Conservation (phyloP, 2,888 invertebrate species). For the Ceriagrion tenellum region DNA sequence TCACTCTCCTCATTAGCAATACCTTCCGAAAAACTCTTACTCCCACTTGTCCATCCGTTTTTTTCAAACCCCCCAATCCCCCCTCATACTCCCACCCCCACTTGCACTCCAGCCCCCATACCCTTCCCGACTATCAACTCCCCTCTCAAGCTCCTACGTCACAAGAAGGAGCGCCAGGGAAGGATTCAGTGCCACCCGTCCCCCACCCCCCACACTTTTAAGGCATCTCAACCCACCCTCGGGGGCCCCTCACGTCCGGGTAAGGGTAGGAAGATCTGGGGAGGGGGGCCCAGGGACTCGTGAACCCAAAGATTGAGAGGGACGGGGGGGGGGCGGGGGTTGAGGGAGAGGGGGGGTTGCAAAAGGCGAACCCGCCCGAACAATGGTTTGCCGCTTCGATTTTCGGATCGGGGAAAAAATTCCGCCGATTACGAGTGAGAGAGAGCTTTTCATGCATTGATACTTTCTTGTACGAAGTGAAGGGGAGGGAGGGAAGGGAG, state of each 20-base stretch:
- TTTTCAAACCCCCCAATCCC: background rate
- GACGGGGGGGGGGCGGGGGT: background rate
- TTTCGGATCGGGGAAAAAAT: slow-evolving; percentile 30
- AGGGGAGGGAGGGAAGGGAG: background rate
- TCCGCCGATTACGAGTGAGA: background rate
- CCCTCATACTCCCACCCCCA: background rate
- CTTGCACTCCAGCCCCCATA: too few species aligned
- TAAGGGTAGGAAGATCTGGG: background rate
- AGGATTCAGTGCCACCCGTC: background rate
- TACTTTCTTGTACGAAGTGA: background rate
- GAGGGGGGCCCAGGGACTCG: background rate
- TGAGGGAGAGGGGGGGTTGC: background rate
- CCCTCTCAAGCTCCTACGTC: too few species aligned
- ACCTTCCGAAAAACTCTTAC: background rate
- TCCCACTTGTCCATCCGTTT: background rate
- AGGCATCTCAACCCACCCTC: slow-evolving; percentile 2
- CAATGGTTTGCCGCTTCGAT: slow-evolving; percentile 10
- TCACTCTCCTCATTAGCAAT: background rate
- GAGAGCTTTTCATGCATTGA: slow-evolving; percentile 21
- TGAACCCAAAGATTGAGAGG: background rate
- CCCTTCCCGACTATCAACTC: too few species aligned
- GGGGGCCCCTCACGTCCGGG: background rate
- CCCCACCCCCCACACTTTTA: background rate
- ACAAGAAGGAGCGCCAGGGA: background rate
- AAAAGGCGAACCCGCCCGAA: background rate